These are phyloP conservation scores for Tenthredo livida DNA, from an alignment of 2,888 invertebrate species.

Conservation along the genomic window DNA sequence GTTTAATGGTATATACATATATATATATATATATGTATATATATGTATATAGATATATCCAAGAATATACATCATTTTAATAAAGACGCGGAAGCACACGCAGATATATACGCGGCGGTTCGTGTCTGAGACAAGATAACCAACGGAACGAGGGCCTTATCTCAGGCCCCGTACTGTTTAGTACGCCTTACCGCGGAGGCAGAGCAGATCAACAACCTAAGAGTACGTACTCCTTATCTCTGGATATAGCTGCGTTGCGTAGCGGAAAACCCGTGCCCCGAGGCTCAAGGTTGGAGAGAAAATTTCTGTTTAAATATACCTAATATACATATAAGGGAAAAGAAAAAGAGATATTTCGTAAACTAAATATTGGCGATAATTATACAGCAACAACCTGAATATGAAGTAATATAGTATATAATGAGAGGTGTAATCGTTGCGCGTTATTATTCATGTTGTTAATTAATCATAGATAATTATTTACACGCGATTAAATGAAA, in stretches of 20 bases:
- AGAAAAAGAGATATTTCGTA: not conserved
- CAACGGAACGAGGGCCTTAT: constrained; percentile 35
- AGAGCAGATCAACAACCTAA: constrained; percentile 44
- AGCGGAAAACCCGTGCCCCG: not conserved
- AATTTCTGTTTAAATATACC: constrained; percentile 9
- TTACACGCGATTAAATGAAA: not conserved
- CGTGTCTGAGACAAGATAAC: constrained; percentile 31
- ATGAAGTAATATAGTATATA: not conserved
- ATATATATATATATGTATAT: too few relatives aligned
- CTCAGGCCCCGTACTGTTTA: constrained; percentile 4
- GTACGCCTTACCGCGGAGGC: not conserved
- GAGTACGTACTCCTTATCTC: constrained; percentile 19
- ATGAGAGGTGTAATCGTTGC: not conserved
- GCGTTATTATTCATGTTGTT: not conserved
- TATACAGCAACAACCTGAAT: not conserved
- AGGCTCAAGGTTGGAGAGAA: constrained; percentile 6
- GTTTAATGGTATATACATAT: too few relatives aligned
- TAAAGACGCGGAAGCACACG: constrained; percentile 12
- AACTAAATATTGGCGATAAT: not conserved
- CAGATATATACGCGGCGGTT: constrained; percentile 13
- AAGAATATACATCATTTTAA: constrained; percentile 6
- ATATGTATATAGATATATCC: too few relatives aligned
- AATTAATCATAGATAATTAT: not conserved
- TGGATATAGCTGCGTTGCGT: constrained; percentile 6
- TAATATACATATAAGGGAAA: not conserved